Evolutionary conservation across 2,113 vertebrate genomes (phyloP), one percentile per base, ranked within the genome.

Genomic region (Mystacornis crossleyi): DNA sequence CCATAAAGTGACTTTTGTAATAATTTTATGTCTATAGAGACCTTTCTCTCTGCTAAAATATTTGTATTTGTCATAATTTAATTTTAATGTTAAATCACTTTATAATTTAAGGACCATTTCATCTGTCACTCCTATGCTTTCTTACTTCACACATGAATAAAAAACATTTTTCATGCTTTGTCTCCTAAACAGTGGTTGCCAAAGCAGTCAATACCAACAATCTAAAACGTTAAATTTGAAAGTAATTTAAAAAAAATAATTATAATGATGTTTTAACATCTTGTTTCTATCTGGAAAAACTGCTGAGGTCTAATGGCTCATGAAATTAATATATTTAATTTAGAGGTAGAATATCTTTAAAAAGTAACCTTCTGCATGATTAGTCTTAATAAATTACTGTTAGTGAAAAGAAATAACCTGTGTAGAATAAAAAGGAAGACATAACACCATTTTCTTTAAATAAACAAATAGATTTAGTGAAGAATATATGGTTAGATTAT

Each of bases 21-120:
- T 4, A 83, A 16, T 73, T 90, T 69, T 70, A 40, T 66, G 10
- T 71, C 79, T 66, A 25, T 18, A 51, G 82, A 92, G 67, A 74
- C 54, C 21, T 89, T 96, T 80, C 3, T 36, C 16, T 90, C 64
- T 89, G 24, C 20, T 95, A 95, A 92, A 96, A 89, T 88, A 88
- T 93, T 93, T 96, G 51, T 85, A 61, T 91, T 94, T 90, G 17
- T 80, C 70, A 75, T 51, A 2, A 85, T 80, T 93, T 72, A 57
- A 36, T 94, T 92, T 90, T 88, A 72, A 54, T 48, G 42, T 61
- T 38, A 69, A 77, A 79, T 65, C 28, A 29, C 31, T 80, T 88
- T 34, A 55, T 67, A 81, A 66, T 38, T 36, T 75, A 80, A 57
- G 45, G 66, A 34, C 15, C 9, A 4, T 81, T 92, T 95, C 10